Conservation (phyloP, 2,888 invertebrate species). For the Galerucella calmariensis region DNA sequence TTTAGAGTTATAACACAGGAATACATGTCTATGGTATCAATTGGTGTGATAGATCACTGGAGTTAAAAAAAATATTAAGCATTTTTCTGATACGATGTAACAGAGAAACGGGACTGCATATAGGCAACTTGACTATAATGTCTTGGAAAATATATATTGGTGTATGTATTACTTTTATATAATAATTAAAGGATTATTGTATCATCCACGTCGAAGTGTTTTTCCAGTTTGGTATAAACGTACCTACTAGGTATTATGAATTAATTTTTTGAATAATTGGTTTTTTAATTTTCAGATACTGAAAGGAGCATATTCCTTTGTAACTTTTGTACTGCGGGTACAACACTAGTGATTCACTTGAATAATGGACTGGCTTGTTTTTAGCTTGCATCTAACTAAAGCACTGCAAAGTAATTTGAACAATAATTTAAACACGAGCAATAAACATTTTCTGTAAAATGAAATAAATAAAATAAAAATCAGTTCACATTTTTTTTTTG, state of each 20-base stretch:
- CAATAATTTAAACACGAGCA: too few relatives aligned
- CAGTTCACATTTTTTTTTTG: too few relatives aligned
- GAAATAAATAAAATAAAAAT: not conserved
- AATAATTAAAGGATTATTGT: not conserved
- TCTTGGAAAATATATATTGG: constrained; percentile 23
- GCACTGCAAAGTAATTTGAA: too few relatives aligned
- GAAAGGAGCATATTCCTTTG: constrained; percentile 23
- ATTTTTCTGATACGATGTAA: constrained; percentile 19
- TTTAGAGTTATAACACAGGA: constrained; percentile 3
- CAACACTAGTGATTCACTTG: not conserved
- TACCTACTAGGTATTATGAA: not conserved
- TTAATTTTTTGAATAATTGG: not conserved
- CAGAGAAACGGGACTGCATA: constrained; percentile 18
- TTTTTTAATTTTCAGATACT: constrained; percentile 15
- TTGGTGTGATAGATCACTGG: constrained; percentile 17
- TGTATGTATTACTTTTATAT: not conserved
- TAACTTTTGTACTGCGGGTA: constrained; percentile 6
- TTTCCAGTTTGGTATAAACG: too few relatives aligned
- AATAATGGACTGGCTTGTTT: not conserved
- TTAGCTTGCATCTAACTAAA: too few relatives aligned
- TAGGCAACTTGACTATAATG: constrained; percentile 17
- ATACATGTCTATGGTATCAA: not conserved
- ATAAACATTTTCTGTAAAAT: not conserved
- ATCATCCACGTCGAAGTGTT: too few relatives aligned
- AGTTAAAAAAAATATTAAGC: constrained; percentile 8